Percentiles rank a stretch among this genome's conserved stretches.
These are phyloP conservation scores for Drosophila setifemur DNA, from an alignment of 1,140 invertebrate genomes.

Conservation along the genomic window DNA sequence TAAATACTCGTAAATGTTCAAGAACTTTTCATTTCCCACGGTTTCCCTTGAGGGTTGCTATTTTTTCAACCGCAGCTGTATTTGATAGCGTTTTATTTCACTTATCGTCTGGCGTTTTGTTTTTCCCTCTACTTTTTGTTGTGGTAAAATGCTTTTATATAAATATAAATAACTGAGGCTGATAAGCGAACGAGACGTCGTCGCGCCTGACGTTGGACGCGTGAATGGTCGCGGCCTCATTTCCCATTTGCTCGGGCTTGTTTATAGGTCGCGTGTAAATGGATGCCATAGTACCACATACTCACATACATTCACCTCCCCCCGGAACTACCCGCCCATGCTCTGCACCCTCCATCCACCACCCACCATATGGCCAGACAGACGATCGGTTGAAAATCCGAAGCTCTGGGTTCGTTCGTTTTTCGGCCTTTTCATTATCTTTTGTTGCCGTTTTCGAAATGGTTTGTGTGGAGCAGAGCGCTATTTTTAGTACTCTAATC, in stretches of 20 bases:
- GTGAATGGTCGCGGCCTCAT: constrained; percentile 66
- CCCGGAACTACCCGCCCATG: not conserved
- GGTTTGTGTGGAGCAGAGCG: constrained; percentile 20
- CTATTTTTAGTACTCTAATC: constrained; percentile 57
- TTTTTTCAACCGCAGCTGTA: not conserved
- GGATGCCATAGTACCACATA: constrained; percentile 1
- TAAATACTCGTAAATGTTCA: too few species aligned
- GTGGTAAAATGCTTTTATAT: constrained; percentile 32
- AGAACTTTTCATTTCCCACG: too few species aligned
- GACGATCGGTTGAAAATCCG: not conserved
- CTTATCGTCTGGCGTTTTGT: not conserved
- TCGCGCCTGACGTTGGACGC: constrained; percentile 37
- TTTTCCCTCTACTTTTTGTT: constrained; percentile 3
- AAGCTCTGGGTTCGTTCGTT: constrained; percentile 9
- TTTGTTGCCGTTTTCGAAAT: constrained; percentile 38
- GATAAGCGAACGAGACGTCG: constrained; percentile 51
- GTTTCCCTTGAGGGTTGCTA: too few species aligned
- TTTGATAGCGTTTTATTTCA: constrained; percentile 23
- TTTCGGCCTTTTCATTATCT: constrained; percentile 30
- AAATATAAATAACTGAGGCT: constrained; percentile 44
- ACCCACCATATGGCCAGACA: constrained; percentile 5
- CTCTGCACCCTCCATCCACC: not conserved
- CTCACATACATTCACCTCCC: not conserved
- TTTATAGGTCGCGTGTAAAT: constrained; percentile 76
- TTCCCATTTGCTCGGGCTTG: constrained; percentile 45